Percentiles rank a stretch among this genome's conserved stretches.
Evolutionary conservation across 30 jellyfish, hydroid and myxozoan genomes (phyloP).

Genomic region (Morbakka virulenta): DNA sequence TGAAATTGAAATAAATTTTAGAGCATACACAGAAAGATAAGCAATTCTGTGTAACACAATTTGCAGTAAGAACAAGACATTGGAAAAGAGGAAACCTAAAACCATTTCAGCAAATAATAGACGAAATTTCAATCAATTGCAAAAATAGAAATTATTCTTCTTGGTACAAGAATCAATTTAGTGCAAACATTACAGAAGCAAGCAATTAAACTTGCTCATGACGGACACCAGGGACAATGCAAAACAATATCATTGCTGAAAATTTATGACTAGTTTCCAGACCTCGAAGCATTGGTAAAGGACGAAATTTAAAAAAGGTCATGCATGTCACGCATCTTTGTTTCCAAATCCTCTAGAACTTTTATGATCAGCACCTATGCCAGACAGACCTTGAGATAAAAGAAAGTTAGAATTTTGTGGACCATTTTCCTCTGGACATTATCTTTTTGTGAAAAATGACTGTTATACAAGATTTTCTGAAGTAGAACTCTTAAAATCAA

Average conservation of each 20-base stretch:
- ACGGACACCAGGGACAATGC: too few species aligned
- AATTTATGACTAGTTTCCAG: conserved; percentile 29
- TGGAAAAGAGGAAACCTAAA: too few species aligned
- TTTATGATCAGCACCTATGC: conserved; percentile 13
- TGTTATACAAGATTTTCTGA: not conserved
- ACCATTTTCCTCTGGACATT: conserved; percentile 31
- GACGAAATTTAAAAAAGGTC: not conserved
- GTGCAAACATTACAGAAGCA: conserved; percentile 30
- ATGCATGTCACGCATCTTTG: not conserved
- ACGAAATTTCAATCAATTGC: too few species aligned
- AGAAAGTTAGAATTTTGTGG: conserved; percentile 7
- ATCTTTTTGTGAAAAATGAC: not conserved
- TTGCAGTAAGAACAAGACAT: too few species aligned
- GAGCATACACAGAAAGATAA: too few species aligned
- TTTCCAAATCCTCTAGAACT: conserved; percentile 11
- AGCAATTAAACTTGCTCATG: too few species aligned
- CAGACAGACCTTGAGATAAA: not conserved
- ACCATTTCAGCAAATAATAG: too few species aligned
- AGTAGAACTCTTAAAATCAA: conserved; percentile 4
- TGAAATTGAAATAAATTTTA: too few species aligned
- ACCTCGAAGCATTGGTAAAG: conserved; percentile 6
- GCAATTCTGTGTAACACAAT: too few species aligned
- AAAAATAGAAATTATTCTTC: conserved; percentile 6
- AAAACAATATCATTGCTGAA: conserved; percentile 24
- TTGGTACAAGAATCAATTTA: conserved; percentile 22